phyloP scores from a whole-genome alignment of 1,140 invertebrate genomes.

The Lucilia cuprina region DNA sequence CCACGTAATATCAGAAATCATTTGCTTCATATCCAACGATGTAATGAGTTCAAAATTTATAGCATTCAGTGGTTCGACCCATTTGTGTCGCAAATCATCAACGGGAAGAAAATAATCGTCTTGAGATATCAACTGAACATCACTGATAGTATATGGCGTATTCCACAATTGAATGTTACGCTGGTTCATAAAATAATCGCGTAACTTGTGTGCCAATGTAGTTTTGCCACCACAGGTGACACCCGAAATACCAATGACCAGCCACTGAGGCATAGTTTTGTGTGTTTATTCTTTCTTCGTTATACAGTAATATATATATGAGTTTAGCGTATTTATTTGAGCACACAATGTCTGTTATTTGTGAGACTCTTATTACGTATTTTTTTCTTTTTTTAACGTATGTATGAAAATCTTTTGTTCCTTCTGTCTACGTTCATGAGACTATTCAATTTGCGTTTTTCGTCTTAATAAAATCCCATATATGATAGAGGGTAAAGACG shows the following conservation, averaged over 20 bases:
- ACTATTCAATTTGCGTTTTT: constrained; percentile 40
- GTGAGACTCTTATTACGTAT: not conserved
- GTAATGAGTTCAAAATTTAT: constrained; percentile 81
- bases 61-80: constrained; percentile 72
- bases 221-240: constrained; percentile 84
- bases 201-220: constrained; percentile 70
- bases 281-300: not conserved
- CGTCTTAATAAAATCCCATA: constrained; percentile 56
- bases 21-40: constrained; percentile 77
- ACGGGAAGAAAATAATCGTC: constrained; percentile 79
- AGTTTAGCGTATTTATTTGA: not conserved
- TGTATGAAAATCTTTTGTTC: not conserved
- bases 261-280: constrained; percentile 65
- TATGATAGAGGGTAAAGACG: constrained; percentile 71
- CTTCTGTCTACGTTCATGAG: not conserved
- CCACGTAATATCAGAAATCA: constrained; percentile 64
- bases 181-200: constrained; percentile 62
- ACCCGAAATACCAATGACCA: constrained; percentile 78
- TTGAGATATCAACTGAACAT: constrained; percentile 72
- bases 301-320: not conserved
- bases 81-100: constrained; percentile 72
- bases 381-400: not conserved
- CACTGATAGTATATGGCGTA: constrained; percentile 61
- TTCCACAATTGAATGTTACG: constrained; percentile 50
- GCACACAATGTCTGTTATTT: not conserved